Base-by-base conservation (phyloP, 2,888 invertebrate species). In the Smittia aterrima region DNA sequence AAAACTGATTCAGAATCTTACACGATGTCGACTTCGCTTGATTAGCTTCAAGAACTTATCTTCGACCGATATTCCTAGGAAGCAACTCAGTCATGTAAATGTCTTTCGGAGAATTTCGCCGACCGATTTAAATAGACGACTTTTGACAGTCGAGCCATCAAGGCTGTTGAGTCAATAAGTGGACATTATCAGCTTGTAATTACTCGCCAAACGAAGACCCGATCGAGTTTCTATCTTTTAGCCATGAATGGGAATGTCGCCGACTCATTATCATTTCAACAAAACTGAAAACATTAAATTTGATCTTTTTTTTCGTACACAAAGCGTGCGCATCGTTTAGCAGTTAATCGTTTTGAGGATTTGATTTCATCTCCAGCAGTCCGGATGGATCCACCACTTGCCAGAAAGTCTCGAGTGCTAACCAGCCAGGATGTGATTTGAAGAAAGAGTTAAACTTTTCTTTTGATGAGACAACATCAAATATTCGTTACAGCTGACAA, bases 11-110 rank as follows among this genome's bases (percentile, higher is more conserved):
- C 9, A 58, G 22, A 58, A 58, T 58, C 22, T 64, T 64, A 64
- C 64, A 64, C 20, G 25, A 64, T 25, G 64, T 64, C 27, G 64
- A 20, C 1, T 64, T 20, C 16, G 22, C 64, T 27, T 64, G 64
- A 64, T 64, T 64, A 27, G 64, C 11, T 22, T 24, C 22, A 22
- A 58, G 16, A 58, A 24, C 13, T 13, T 64, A 27, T 25, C 9
- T 13, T 7, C 11, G 47, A 13, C 2, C 13, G 22, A 18, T 18
- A 58, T 58, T 58, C 58, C n/a, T 58, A 58, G 27, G 64, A 64
- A 64, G 64, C 64, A 64, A n/a, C n/a, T n/a, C n/a, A 64, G 64
- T 64, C 27, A 64, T 64, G 64, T 64, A 27, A 64, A 64, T n/a
- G 27, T 13, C 64, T 64, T 64, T 64, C 64, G 64, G 20, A 25